phyloP scores from a whole-genome alignment of 2,113 vertebrate genomes.

The Nothobranchius kuhntae region DNA sequence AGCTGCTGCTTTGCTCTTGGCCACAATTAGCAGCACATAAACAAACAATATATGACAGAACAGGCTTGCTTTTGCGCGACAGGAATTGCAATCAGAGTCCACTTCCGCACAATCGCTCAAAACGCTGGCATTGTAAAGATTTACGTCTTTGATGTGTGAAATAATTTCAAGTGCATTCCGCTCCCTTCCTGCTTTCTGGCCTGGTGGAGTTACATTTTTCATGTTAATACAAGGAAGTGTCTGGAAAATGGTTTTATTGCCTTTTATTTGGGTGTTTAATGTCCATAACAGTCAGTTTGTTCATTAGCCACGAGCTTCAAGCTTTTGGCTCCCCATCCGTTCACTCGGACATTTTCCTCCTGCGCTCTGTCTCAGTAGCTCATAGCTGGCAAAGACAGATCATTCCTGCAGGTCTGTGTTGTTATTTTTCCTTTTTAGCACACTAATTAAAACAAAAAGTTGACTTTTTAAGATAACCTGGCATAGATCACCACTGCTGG shows the following conservation, averaged over 20 bases:
- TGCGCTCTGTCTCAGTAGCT: slow-evolving; percentile 11
- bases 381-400: slow-evolving; percentile 42
- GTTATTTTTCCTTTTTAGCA: slow-evolving; percentile 48
- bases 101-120: slow-evolving; percentile 48
- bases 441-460: slow-evolving; percentile 66
- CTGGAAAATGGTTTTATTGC: slow-evolving; percentile 29
- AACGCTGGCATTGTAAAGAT: slow-evolving; percentile 32
- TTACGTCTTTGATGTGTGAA: slow-evolving; percentile 48
- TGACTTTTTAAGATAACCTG: slow-evolving; percentile 63
- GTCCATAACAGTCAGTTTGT: slow-evolving; percentile 20
- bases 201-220: slow-evolving; percentile 20
- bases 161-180: slow-evolving; percentile 16
- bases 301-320: slow-evolving; percentile 29
- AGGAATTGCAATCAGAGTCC: slow-evolving; percentile 57
- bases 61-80: slow-evolving; percentile 34
- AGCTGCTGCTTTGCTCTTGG: slow-evolving; percentile 53
- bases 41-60: slow-evolving; percentile 57
- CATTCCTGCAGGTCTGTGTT: slow-evolving; percentile 49
- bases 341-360: slow-evolving; percentile 32
- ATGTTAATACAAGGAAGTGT: slow-evolving; percentile 21
- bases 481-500: slow-evolving; percentile 51
- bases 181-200: slow-evolving; percentile 19
- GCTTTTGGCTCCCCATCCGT: slow-evolving; percentile 29
- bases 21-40: slow-evolving; percentile 68
- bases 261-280: slow-evolving; percentile 42